Evolutionary conservation across 2,888 invertebrate genomes (phyloP).

Genomic region (Ceramica pisi): DNA sequence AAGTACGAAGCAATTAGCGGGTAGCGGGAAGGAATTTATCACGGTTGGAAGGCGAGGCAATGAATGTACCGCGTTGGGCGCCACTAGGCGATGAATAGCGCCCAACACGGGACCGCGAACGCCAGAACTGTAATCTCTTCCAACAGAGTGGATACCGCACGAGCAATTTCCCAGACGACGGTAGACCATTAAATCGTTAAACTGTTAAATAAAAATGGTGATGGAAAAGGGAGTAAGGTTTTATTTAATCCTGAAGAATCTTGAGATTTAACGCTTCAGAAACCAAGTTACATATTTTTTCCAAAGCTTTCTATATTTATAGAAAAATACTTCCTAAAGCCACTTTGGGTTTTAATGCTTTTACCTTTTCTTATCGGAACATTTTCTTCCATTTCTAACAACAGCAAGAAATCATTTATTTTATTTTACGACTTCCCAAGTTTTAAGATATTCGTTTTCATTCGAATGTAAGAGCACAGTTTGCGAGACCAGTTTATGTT

Average conservation of each 20-base stretch:
- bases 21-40: constrained; percentile 64
- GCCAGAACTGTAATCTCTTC: constrained; percentile 69
- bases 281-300: neutral
- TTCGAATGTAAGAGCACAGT: neutral
- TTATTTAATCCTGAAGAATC: neutral
- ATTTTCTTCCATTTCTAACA: constrained; percentile 5
- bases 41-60: constrained; percentile 58
- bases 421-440: constrained; percentile 15
- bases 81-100: constrained; percentile 60
- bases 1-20: constrained; percentile 60
- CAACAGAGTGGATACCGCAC: constrained; percentile 60
- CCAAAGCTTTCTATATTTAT: neutral
- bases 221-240: constrained; percentile 15
- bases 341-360: neutral
- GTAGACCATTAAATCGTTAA: constrained; percentile 45
- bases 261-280: neutral
- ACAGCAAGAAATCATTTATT: constrained; percentile 15
- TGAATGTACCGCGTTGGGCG: constrained; percentile 49
- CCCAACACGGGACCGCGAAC: constrained; percentile 34
- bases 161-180: constrained; percentile 59
- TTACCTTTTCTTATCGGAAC: neutral
- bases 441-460: constrained; percentile 14
- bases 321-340: neutral
- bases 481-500: constrained; percentile 6
- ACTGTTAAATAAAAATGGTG: constrained; percentile 34